phyloP scores from a whole-genome alignment of 2,113 vertebrate species.

The Chaenocephalus aceratus region DNA sequence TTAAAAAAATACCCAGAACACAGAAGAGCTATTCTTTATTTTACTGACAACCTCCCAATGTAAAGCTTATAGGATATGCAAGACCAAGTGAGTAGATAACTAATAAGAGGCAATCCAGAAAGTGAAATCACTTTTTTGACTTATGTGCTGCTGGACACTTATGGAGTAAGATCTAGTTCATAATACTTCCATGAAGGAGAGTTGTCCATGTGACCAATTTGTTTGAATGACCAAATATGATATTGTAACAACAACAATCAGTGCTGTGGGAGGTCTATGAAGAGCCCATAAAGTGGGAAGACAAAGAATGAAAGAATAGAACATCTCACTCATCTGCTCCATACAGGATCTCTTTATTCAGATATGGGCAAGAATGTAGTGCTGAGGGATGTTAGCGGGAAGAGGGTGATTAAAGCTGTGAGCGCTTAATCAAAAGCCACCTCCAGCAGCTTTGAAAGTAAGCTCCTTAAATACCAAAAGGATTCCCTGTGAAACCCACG shows the following conservation, averaged over 20 bases:
- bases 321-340: slow-evolving; percentile 37
- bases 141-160: no score
- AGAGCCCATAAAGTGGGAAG: slow-evolving; percentile 27
- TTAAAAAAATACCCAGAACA: neutral
- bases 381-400: slow-evolving; percentile 43
- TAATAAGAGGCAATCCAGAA: neutral
- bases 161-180: neutral
- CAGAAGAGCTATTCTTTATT: neutral
- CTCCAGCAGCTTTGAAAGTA: slow-evolving; percentile 73
- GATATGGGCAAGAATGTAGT: slow-evolving; percentile 61
- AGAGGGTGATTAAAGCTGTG: slow-evolving; percentile 63
- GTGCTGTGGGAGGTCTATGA: neutral
- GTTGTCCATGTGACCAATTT: neutral
- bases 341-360: slow-evolving; percentile 44
- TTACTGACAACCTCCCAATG: neutral
- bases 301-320: slow-evolving; percentile 32
- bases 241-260: neutral
- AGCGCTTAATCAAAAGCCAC: slow-evolving; percentile 71
- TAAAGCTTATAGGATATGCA: neutral
- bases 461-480: slow-evolving; percentile 66
- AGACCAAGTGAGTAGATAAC: neutral
- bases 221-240: neutral
- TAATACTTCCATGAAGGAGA: neutral
- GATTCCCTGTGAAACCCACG: slow-evolving; percentile 67
- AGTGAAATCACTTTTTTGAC: neutral